Base-by-base conservation (phyloP, 2,797 vertebrate genomes). In the Capromys pilorides region DNA sequence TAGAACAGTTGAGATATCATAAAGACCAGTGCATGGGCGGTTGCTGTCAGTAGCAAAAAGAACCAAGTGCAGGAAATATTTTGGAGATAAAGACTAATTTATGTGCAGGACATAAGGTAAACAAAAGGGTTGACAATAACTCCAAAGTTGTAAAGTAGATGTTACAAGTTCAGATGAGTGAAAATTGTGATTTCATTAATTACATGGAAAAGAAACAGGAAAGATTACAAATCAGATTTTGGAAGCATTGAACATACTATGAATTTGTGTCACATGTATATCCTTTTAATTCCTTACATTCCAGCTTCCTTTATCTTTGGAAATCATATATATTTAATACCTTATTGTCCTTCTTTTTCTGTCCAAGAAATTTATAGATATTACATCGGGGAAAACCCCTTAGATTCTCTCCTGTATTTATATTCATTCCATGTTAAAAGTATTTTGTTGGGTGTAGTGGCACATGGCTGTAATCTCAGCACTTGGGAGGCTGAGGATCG, bases 251-350 rank as follows among this genome's bases (percentile, higher is more conserved):
- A 88, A 75, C 59, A 81, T 24, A 57, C 45, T 79, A 36, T 61
- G n/a, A 36, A 26, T 79, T 89, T 88, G 78, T 82, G 77, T 93
- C 28, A 69, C 88, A 54, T 85, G 9, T 22, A 75, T 90, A 21
- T 92, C 80, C 80, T 89, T 90, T 94, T 69, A 83, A 86, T 93
- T 77, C 81, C 61, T 86, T 86, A 84, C 86, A 91, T 86, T 88
- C 28, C 36, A 78, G 14, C 36, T 41, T 41, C 71, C 22, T 69
- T 95, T 75, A 31, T 81, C 59, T 95, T 93, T 64, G n/a, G 54
- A 95, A 95, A 88, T 95, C 82, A 71, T 81, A 39, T 54, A 59
- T 7, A 87, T 93, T 81, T 64, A 86, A 85, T 96, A 83, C 28
- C 41, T 94, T 81, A 73, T 89, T 88, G n/a, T 41, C 59, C 93